Evolutionary conservation across 2,797 vertebrate species (phyloP).

Genomic region (Knipowitschia caucasica): DNA sequence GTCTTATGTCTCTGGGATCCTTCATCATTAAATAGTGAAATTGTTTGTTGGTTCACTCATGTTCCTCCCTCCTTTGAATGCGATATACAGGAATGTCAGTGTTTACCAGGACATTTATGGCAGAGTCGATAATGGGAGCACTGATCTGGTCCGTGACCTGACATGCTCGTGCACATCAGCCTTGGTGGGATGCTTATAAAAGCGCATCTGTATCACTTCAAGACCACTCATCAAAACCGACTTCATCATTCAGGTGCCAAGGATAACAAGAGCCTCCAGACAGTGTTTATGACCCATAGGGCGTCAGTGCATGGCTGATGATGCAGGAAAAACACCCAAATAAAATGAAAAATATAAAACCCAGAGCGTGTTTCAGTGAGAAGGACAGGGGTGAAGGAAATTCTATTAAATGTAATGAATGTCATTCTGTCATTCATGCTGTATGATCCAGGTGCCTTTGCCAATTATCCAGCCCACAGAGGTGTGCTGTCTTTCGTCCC

Average conservation of each 20-base stretch:
- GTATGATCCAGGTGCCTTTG: slow-evolving; percentile 65
- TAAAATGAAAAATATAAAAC: slow-evolving; percentile 21
- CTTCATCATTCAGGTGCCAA: slow-evolving; percentile 67
- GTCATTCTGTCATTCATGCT: slow-evolving; percentile 60
- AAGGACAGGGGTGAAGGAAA: slow-evolving; percentile 40
- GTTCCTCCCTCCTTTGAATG: slow-evolving; percentile 11
- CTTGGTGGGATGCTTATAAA: slow-evolving; percentile 56
- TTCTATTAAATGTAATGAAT: slow-evolving; percentile 70
- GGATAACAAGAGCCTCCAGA: slow-evolving; percentile 58
- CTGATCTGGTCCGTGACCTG: slow-evolving; percentile 53
- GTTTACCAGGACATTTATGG: slow-evolving; percentile 70
- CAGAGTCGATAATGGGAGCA: slow-evolving; percentile 38
- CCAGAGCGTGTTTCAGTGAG: not conserved
- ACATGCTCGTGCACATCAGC: slow-evolving; percentile 51
- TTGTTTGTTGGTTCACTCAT: no score
- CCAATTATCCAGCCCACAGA: slow-evolving; percentile 70
- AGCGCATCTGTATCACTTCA: slow-evolving; percentile 50
- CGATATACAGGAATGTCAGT: slow-evolving; percentile 49
- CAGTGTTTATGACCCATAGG: slow-evolving; percentile 38
- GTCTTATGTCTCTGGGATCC: no score
- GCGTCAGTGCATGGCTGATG: slow-evolving; percentile 33
- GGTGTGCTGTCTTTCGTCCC: slow-evolving; percentile 53
- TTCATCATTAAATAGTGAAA: no score
- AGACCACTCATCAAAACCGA: slow-evolving; percentile 58
- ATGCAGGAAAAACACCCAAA: slow-evolving; percentile 38